phyloP scores from a whole-genome alignment of 1,140 invertebrate genomes.

The Drosophila athabasca region DNA sequence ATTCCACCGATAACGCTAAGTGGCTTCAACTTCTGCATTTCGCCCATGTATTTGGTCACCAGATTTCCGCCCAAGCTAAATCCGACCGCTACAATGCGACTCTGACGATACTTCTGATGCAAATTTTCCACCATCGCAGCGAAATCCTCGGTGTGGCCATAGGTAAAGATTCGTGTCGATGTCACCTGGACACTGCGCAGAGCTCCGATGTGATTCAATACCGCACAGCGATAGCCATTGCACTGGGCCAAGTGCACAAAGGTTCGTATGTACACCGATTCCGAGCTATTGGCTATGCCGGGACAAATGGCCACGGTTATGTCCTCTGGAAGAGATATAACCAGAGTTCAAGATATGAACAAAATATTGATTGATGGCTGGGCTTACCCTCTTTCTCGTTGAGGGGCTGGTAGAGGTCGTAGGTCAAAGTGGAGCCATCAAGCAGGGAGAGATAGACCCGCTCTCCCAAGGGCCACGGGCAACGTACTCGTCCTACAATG shows the following conservation, averaged over 20 bases:
- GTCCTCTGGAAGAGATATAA: conserved; percentile 88
- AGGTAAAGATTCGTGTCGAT: conserved; percentile 94
- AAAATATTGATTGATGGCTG: neutral
- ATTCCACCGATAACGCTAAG: conserved; percentile 92
- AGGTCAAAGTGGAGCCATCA: conserved; percentile 95
- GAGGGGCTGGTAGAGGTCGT: conserved; percentile 94
- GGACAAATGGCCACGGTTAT: conserved; percentile 95
- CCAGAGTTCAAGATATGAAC: conserved; percentile 5
- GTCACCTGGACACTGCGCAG: conserved; percentile 92
- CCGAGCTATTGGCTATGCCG: conserved; percentile 96
- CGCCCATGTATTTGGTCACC: conserved; percentile 94
- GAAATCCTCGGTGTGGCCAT: conserved; percentile 95
- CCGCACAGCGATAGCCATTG: conserved; percentile 94
- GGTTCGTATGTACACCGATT: conserved; percentile 95
- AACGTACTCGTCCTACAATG: conserved; percentile 92
- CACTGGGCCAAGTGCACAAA: conserved; percentile 95
- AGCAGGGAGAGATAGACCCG: conserved; percentile 89
- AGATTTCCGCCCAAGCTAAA: conserved; percentile 96
- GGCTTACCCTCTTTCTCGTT: conserved; percentile 87
- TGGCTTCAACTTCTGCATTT: conserved; percentile 87
- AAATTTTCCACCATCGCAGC: conserved; percentile 91
- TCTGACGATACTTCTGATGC: conserved; percentile 88
- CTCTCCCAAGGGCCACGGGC: conserved; percentile 92
- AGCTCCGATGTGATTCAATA: conserved; percentile 97
- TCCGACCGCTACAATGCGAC: conserved; percentile 92